phyloP scores from a whole-genome alignment of 2,888 invertebrate species.

The Dynastes maya region DNA sequence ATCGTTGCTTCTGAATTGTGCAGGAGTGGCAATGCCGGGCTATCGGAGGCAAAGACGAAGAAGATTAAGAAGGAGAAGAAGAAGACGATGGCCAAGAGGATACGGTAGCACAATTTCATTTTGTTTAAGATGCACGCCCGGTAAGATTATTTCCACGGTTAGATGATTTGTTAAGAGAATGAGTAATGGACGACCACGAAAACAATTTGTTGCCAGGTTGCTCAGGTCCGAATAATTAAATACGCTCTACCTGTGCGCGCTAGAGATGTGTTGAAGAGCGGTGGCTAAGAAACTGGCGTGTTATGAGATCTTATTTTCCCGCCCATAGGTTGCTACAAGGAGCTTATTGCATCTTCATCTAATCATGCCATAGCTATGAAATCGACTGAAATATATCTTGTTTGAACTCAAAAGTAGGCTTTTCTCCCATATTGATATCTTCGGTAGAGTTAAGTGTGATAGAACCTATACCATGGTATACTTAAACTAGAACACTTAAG shows the following conservation, averaged over 20 bases:
- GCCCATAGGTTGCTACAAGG: neutral
- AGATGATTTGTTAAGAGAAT: slow-evolving; percentile 65
- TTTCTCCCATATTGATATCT: too few relatives aligned
- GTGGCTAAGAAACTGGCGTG: neutral
- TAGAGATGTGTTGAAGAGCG: neutral
- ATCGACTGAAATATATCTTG: too few relatives aligned
- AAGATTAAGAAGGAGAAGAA: slow-evolving; percentile 1
- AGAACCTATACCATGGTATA: too few relatives aligned
- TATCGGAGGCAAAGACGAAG: neutral
- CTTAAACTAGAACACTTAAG: too few relatives aligned
- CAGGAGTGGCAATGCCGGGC: neutral
- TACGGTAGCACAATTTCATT: slow-evolving; percentile 60
- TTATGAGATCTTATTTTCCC: slow-evolving; percentile 13
- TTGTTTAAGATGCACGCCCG: slow-evolving; percentile 60
- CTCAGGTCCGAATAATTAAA: slow-evolving; percentile 59
- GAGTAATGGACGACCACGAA: slow-evolving; percentile 64
- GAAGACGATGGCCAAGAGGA: slow-evolving; percentile 50
- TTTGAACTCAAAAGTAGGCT: too few relatives aligned
- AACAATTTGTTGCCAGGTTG: slow-evolving; percentile 61
- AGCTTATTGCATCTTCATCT: too few relatives aligned
- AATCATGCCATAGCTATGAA: too few relatives aligned
- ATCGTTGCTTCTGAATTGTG: neutral
- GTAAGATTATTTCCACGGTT: slow-evolving; percentile 62
- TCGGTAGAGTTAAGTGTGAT: too few relatives aligned
- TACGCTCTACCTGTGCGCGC: slow-evolving; percentile 53